phyloP scores from a whole-genome alignment of 2,888 invertebrate genomes.

The Rutpela maculata region DNA sequence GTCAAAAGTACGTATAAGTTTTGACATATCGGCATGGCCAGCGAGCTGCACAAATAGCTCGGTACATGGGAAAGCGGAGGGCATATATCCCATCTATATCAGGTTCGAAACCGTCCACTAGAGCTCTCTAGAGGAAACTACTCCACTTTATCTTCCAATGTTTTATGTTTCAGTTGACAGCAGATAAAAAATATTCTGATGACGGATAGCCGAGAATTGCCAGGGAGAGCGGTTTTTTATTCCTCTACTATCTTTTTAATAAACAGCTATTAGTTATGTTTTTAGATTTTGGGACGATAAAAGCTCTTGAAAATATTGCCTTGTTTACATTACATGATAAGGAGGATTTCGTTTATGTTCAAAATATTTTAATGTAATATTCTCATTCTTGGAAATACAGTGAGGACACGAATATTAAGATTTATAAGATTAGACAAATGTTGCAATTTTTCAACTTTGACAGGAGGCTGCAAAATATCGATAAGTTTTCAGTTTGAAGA shows the following conservation, averaged over 20 bases:
- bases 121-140: conserved; percentile 72
- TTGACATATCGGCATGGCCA: conserved; percentile 53
- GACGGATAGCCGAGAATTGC: conserved; percentile 71
- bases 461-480: no score
- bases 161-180: conserved; percentile 74
- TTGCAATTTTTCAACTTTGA: no score
- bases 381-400: background rate
- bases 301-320: conserved; percentile 63
- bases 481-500: no score
- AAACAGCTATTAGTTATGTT: conserved; percentile 70
- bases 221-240: conserved; percentile 67
- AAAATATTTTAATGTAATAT: conserved; percentile 26
- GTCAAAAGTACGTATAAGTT: conserved; percentile 52
- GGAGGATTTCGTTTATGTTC: conserved; percentile 30
- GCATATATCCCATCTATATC: conserved; percentile 67
- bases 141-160: conserved; percentile 73
- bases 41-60: conserved; percentile 39
- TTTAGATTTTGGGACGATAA: conserved; percentile 59
- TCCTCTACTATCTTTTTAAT: conserved; percentile 70
- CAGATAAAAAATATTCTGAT: conserved; percentile 74
- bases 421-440: no score
- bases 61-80: conserved; percentile 44
- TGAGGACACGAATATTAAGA: no score
- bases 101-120: conserved; percentile 64
- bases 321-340: conserved; percentile 53